Evolutionary conservation across 2,797 vertebrate species (phyloP), one percentile per base, ranked within the genome.

Genomic region (Argentina silus): DNA sequence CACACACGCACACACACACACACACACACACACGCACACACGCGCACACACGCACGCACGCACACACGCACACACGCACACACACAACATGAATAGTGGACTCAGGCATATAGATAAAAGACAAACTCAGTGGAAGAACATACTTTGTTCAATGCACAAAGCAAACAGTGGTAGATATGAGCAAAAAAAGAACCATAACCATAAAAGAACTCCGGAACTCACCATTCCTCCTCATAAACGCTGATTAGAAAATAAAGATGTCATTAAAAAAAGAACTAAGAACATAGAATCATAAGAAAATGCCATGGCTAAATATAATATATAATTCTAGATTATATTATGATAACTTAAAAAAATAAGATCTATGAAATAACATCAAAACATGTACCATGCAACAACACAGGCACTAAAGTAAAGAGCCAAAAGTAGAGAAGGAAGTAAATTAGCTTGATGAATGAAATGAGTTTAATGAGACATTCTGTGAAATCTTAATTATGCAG

Each of bases 161-260:
- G 72, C 76, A 78, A 80, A 79, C 64, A 17, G 47, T 17, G 72
- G 6, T 6, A 12, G 23, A 67, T 69, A 61, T 23, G 17, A 53
- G 65, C 65, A 63, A 78, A 86, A 69, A 81, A 88, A 74, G 48
- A 80, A 70, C 75, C 70, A 81, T 80, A 85, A n/a, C n/a, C n/a
- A n/a, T n/a, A n/a, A n/a, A n/a, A 89, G 72, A 78, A 68, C 71
- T 77, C 93, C 86, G 61, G 59, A 95, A 99, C 97, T 99, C 97
- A 99, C 97, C 97, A 95, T 96, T 93, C 95, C 91, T 98, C 97
- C 95, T 98, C 97, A 98, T 93, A 97, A 94, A 95, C 83, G 96
- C 97, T 99, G 93, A 93, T 82, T 83, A 72, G 71, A 87, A 89
- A 91, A 88, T 56, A 78, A 74, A 70, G 67, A 80, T 61, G 62